Conservation (phyloP, 2,888 invertebrate species). For the Caenorhabditis afra region DNA sequence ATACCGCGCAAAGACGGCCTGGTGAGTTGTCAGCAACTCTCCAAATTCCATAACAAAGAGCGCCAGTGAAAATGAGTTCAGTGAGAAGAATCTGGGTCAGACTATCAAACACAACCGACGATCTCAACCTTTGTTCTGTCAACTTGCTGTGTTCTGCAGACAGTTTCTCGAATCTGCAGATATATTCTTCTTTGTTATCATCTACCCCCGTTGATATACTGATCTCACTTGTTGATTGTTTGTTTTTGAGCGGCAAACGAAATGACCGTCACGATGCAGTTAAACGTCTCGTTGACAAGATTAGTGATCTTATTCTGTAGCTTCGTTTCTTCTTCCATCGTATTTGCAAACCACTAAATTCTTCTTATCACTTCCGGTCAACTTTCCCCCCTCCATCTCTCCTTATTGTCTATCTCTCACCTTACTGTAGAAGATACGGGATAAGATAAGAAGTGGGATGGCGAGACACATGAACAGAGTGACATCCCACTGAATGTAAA, state of each 20-base stretch:
- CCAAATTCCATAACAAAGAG: conserved; percentile 78
- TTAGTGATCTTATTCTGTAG: conserved; percentile 78
- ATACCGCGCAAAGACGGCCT: conserved; percentile 76
- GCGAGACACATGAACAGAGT: conserved; percentile 77
- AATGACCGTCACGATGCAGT: conserved; percentile 78
- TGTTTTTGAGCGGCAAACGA: conserved; percentile 79
- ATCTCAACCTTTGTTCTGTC: conserved; percentile 76
- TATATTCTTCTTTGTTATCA: neutral
- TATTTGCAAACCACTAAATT: conserved; percentile 79
- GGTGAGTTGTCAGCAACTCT: conserved; percentile 76
- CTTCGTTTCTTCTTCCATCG: conserved; percentile 75
- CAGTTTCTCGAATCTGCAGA: conserved; percentile 73
- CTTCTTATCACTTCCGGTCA: conserved; percentile 14
- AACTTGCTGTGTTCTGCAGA: conserved; percentile 71
- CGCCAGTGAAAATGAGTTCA: conserved; percentile 78
- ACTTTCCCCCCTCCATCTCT: neutral
- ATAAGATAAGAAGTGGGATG: conserved; percentile 72
- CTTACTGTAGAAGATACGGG: conserved; percentile 77
- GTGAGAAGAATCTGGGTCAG: conserved; percentile 77
- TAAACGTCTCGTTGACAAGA: conserved; percentile 78
- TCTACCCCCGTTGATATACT: neutral
- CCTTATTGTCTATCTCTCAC: conserved; percentile 55
- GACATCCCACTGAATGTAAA: conserved; percentile 79
- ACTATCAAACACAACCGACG: conserved; percentile 78
- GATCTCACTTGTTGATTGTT: conserved; percentile 75